A percentile compares a stretch with the other conserved stretches of the same genome.
These are phyloP conservation scores for Chaenocephalus aceratus DNA, from an alignment of 2,113 vertebrate genomes.

Conservation along the genomic window DNA sequence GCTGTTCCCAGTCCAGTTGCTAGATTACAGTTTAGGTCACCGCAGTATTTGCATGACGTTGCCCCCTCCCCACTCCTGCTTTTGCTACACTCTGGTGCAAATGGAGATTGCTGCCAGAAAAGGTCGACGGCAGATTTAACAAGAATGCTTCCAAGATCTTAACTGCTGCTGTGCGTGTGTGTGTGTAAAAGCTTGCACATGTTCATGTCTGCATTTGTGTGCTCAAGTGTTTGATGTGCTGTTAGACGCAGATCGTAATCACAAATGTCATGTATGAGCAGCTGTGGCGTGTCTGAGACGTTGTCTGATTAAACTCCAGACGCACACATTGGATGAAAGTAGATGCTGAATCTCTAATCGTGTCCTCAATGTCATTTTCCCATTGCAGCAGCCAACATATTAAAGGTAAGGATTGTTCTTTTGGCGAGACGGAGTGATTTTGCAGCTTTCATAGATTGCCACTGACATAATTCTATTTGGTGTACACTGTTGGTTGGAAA, in stretches of 20 bases:
- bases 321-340: slow-evolving; percentile 4
- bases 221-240: slow-evolving; percentile 53
- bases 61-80: neutral
- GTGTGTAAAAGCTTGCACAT: slow-evolving; percentile 14
- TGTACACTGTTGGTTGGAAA: slow-evolving; percentile 4
- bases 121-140: slow-evolving; percentile 66
- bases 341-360: slow-evolving; percentile 10
- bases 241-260: slow-evolving; percentile 40
- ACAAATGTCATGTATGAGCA: slow-evolving; percentile 58
- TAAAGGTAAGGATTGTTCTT: slow-evolving; percentile 3
- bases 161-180: slow-evolving; percentile 43
- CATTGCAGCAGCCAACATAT: neutral
- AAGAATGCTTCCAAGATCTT: slow-evolving; percentile 77
- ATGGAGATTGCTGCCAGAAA: slow-evolving; percentile 64
- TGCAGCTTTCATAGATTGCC: neutral
- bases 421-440: slow-evolving; percentile 6
- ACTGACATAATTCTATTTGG: neutral
- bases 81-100: slow-evolving; percentile 45
- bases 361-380: neutral
- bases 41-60: slow-evolving; percentile 42
- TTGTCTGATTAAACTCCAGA: slow-evolving; percentile 49
- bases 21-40: slow-evolving; percentile 27
- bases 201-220: slow-evolving; percentile 27
- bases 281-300: slow-evolving; percentile 60
- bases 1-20: neutral